Evolutionary conservation across 2,888 invertebrate genomes (phyloP).

Genomic region (Parasteatoda lunata): DNA sequence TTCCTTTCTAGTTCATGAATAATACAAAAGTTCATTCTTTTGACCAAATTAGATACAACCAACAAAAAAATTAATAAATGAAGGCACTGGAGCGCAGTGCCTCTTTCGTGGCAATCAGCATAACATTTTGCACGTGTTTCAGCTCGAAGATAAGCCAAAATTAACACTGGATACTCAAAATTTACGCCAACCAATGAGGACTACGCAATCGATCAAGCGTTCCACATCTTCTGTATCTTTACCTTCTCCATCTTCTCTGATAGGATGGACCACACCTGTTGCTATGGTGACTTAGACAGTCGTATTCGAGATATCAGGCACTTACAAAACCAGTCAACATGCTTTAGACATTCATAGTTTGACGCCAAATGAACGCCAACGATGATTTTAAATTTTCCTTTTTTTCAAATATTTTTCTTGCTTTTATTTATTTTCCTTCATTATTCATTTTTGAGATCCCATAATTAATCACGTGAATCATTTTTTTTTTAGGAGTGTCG

Average conservation of each 20-base stretch:
- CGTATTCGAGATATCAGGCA: constrained; percentile 29
- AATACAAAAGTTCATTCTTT: too few relatives aligned
- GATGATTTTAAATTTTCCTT: too few relatives aligned
- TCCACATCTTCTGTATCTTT: neutral
- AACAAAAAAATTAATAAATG: neutral
- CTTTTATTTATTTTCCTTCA: neutral
- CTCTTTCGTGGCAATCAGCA: constrained; percentile 50
- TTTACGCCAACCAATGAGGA: constrained; percentile 31
- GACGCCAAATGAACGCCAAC: too few relatives aligned
- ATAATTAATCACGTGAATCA: neutral
- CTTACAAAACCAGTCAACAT: constrained; percentile 35
- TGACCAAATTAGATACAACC: too few relatives aligned
- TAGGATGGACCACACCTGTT: constrained; percentile 66
- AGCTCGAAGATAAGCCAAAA: constrained; percentile 34
- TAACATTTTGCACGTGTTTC: constrained; percentile 60
- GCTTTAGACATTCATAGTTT: constrained; percentile 8
- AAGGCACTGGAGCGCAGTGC: constrained; percentile 33
- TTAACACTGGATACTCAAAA: constrained; percentile 57
- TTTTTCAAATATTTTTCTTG: too few relatives aligned
- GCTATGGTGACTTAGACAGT: constrained; percentile 53
- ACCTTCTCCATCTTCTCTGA: constrained; percentile 35
- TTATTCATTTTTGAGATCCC: neutral
- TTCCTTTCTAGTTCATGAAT: too few relatives aligned
- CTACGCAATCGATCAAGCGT: constrained; percentile 46
- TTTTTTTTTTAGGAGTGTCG: neutral